Percentiles rank a stretch among this genome's conserved stretches.
Conservation (phyloP, 1,140 invertebrate genomes). For the Archivesica marissinica region DNA sequence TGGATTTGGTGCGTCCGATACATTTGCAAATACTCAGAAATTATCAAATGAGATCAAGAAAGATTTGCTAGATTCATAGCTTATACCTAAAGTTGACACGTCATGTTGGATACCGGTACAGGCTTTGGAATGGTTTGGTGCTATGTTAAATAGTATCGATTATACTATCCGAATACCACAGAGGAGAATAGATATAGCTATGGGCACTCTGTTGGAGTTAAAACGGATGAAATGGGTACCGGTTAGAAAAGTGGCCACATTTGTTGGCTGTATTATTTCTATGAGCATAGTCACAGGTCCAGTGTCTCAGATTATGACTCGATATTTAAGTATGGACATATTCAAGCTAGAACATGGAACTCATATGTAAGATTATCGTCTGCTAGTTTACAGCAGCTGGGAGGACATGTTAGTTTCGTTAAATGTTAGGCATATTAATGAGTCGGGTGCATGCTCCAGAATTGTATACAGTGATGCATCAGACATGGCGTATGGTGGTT, state of each 20-base stretch:
- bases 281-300: conserved; percentile 37
- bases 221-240: neutral
- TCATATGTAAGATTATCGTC: conserved; percentile 10
- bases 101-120: conserved; percentile 2
- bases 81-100: neutral
- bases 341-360: conserved; percentile 4
- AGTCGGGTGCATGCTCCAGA: neutral
- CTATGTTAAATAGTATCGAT: neutral
- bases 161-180: no score
- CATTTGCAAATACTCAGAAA: neutral
- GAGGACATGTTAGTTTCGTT: conserved; percentile 4
- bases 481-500: conserved; percentile 44
- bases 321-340: conserved; percentile 47
- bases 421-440: neutral
- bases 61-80: neutral
- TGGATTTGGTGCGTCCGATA: neutral
- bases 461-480: conserved; percentile 56
- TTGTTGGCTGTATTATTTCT: conserved; percentile 56
- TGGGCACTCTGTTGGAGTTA: neutral
- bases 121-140: neutral
- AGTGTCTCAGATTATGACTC: conserved; percentile 23
- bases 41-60: neutral
- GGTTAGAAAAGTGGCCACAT: conserved; percentile 34
- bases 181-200: neutral
- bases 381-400: conserved; percentile 25